Percentiles rank a stretch among this genome's conserved stretches.
Conservation (phyloP, 23 tunicate species). For the Trididemnum nubilum region DNA sequence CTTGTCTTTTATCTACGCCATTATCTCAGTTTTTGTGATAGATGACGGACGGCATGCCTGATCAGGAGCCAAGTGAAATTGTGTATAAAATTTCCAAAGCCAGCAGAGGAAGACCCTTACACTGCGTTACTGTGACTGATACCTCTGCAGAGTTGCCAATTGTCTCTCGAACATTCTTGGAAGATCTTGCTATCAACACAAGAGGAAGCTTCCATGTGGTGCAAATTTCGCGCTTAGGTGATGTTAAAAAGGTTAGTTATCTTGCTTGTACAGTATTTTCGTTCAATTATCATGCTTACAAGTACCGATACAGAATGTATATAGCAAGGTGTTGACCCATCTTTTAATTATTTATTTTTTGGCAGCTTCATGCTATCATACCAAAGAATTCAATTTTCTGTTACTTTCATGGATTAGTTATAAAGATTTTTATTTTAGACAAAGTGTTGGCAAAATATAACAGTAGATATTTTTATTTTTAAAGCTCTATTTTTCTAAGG, state of each 20-base stretch:
- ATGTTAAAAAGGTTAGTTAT: constrained; percentile 58
- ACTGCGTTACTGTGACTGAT: constrained; percentile 64
- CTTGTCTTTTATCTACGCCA: background rate
- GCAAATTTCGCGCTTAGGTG: constrained; percentile 49
- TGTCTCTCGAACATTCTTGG: constrained; percentile 45
- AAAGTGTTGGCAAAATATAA: too few species aligned
- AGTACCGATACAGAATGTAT: too few species aligned
- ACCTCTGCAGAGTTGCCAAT: constrained; percentile 39
- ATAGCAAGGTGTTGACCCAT: too few species aligned
- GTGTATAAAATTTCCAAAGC: constrained; percentile 37
- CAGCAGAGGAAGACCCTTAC: constrained; percentile 74
- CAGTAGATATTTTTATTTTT: too few species aligned
- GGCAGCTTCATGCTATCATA: background rate
- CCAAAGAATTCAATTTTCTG: too few species aligned
- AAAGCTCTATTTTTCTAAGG: too few species aligned
- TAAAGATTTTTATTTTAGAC: too few species aligned
- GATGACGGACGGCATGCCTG: constrained; percentile 76
- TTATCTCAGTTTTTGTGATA: background rate
- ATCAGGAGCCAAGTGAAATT: constrained; percentile 61
- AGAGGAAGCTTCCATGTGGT: constrained; percentile 91
- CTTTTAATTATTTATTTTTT: background rate
- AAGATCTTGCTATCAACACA: constrained; percentile 71
- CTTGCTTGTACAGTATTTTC: too few species aligned
- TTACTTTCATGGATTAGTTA: too few species aligned
- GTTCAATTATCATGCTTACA: background rate